A percentile compares a stretch with the other conserved stretches of the same genome.
Evolutionary conservation across 2,888 invertebrate genomes (phyloP).

Genomic region (Suillia variegata): DNA sequence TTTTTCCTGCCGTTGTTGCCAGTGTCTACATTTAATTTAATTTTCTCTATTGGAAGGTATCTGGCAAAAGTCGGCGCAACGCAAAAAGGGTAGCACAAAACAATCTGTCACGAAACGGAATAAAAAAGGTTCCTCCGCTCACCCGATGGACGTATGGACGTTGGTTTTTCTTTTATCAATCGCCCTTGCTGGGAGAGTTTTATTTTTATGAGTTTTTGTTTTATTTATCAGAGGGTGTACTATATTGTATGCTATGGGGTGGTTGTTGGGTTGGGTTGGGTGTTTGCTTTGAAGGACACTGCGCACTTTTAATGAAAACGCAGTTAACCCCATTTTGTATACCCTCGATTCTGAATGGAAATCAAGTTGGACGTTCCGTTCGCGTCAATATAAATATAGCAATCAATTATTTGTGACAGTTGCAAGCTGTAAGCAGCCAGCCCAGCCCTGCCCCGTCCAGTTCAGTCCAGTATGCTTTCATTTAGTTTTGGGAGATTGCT

Average conservation of each 20-base stretch:
- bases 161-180: no score
- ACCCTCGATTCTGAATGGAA: no score
- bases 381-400: not conserved
- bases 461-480: no score
- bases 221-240: not conserved
- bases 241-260: not conserved
- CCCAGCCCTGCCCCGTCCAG: no score
- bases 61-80: not conserved
- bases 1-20: not conserved
- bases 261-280: not conserved
- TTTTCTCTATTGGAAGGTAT: conserved; percentile 3
- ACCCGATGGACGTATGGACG: no score
- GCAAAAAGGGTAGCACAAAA: not conserved
- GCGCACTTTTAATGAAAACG: conserved; percentile 8
- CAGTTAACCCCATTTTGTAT: not conserved
- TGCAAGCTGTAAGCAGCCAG: not conserved
- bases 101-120: not conserved
- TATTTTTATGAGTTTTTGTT: not conserved
- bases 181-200: not conserved
- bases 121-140: not conserved
- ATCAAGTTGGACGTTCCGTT: no score
- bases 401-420: conserved; percentile 15
- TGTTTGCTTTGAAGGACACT: conserved; percentile 2
- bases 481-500: no score
- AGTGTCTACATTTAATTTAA: conserved; percentile 10